Evolutionary conservation across 2,797 vertebrate genomes (phyloP).

Genomic region (Alosa sapidissima): DNA sequence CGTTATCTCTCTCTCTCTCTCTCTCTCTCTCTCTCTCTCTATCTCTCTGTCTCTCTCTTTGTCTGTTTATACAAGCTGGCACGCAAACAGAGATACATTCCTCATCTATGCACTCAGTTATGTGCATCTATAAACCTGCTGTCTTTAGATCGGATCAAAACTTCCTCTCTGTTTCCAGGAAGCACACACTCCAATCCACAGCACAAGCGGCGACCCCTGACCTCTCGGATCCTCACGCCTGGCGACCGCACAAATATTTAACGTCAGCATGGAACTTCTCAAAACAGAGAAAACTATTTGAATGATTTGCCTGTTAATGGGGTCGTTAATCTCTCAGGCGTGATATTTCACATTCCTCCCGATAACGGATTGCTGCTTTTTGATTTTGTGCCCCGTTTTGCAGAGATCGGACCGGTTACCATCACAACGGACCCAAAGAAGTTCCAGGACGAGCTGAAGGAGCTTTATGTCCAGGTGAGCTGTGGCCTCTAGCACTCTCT

Average conservation of each 20-base stretch:
- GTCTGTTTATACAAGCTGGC: background rate
- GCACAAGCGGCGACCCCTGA: constrained; percentile 61
- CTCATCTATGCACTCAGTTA: background rate
- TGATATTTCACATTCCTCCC: constrained; percentile 49
- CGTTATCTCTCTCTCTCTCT: background rate
- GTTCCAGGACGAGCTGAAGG: constrained; percentile 95
- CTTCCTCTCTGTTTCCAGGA: constrained; percentile 52
- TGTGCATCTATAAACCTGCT: constrained; percentile 4
- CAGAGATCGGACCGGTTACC: constrained; percentile 98
- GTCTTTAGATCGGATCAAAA: background rate
- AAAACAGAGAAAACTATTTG: constrained; percentile 49
- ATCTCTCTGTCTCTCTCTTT: too few species aligned
- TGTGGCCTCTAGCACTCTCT: background rate
- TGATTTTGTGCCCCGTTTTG: constrained; percentile 58
- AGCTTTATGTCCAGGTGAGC: constrained; percentile 97
- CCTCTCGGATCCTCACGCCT: constrained; percentile 51
- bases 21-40: background rate
- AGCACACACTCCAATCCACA: constrained; percentile 39
- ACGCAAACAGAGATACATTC: background rate
- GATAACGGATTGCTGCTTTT: constrained; percentile 38
- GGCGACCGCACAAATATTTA: constrained; percentile 67
- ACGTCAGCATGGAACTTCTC: constrained; percentile 43
- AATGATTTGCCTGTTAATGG: constrained; percentile 47
- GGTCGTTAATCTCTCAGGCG: constrained; percentile 32
- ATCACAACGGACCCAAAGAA: constrained; percentile 98